Base-by-base conservation (phyloP, 2,797 vertebrate species). In the Amblyopsis hoosieri region DNA sequence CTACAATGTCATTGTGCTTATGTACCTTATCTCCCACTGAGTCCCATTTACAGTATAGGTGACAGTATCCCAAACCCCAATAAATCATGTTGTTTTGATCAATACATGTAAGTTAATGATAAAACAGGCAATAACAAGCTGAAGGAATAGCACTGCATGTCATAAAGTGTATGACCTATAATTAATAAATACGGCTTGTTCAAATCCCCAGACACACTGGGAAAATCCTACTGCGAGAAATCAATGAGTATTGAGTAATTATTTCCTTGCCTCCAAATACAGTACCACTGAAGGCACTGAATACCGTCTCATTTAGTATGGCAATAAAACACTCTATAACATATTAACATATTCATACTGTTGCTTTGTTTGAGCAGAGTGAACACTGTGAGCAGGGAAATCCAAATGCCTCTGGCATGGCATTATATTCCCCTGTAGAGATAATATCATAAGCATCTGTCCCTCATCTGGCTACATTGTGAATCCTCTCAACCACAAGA, bases 11-110 rank as follows among this genome's bases (percentile, higher is more conserved):
- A 42, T 8, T 37, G 54, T 56, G 31, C 15, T 56, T 14, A 17
- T 12, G 23, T 8, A 10, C 13, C 4, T 15, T 37, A 42, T 13
- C 54, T 19, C 55, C 37, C 17, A 45, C 3, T 11, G 15, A 57
- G 17, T 29, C 11, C 55, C 55, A 46, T 11, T 57, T 57, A 29
- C 23, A 29, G 23, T 29, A 29, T 29, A 57, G 14, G 15, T 57
- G 62, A 66, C 62, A 64, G 23, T 33, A 53, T 45, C 57, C 29
- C 42, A 23, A 63, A 47, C 62, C 10, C 37, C 46, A 67, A 81
- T 83, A 68, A 75, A 48, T 29, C 42, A 50, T 64, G 57, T 71
- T 42, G 37, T 42, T 42, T 10, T 7, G 37, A 42, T 42, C 62
- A 63, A 12, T 12, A 31, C 52, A 12, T 57, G 48, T 45, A 58